Conservation (phyloP, 2,888 invertebrate genomes). For the Drosophila seclusa region DNA sequence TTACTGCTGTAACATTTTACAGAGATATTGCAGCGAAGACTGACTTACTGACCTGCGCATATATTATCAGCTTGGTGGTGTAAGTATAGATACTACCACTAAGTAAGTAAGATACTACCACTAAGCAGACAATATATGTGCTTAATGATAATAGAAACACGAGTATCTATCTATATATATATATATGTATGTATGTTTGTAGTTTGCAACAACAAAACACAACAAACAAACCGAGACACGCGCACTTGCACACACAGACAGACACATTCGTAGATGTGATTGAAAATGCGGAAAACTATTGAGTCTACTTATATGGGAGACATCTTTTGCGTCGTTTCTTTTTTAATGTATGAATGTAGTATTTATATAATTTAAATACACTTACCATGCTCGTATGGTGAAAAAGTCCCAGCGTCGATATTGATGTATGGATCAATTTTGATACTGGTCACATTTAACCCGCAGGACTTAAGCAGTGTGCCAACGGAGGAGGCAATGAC, state of each 20-base stretch:
- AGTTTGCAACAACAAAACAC: not conserved
- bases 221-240: not conserved
- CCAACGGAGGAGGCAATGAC: conserved; percentile 98
- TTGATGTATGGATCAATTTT: conserved; percentile 99
- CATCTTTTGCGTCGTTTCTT: conserved; percentile 34
- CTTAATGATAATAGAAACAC: not conserved
- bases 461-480: conserved; percentile 96
- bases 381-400: conserved; percentile 99
- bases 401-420: conserved; percentile 99
- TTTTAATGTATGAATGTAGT: not conserved
- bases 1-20: not conserved
- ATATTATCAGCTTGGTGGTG: no score
- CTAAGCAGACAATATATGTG: not conserved
- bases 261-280: conserved; percentile 1
- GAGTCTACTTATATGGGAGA: not conserved
- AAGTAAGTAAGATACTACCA: not conserved
- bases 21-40: no score
- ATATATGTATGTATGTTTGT: not conserved
- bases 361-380: not conserved
- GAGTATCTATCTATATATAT: no score
- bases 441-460: conserved; percentile 98
- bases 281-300: conserved; percentile 82
- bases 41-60: not conserved
- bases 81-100: not conserved
- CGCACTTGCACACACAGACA: not conserved